Evolutionary conservation across 37 sponge, comb jelly and placozoan species (phyloP).

Genomic region (Beroe ovata): DNA sequence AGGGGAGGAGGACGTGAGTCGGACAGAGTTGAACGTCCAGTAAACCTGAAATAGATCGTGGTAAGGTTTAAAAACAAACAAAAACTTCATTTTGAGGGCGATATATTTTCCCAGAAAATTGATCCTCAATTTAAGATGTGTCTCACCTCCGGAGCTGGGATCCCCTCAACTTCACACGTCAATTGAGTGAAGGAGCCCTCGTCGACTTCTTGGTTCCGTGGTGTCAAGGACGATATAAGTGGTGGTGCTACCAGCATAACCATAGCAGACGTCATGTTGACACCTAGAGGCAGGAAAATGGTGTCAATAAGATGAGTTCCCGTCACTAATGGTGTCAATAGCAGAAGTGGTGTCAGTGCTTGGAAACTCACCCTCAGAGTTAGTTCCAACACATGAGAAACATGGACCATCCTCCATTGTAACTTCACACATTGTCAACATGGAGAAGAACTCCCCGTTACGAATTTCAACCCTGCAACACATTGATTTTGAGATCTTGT

Average conservation of each 20-base stretch:
- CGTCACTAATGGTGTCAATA: too few species aligned
- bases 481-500: too few species aligned
- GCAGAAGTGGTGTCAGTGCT: too few species aligned
- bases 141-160: slow-evolving; percentile 39
- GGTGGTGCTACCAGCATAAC: slow-evolving; percentile 54
- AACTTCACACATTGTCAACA: neutral
- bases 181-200: slow-evolving; percentile 22
- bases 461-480: neutral
- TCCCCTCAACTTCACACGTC: slow-evolving; percentile 3
- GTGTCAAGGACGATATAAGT: slow-evolving; percentile 5
- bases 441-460: neutral
- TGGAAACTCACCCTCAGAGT: slow-evolving; percentile 64
- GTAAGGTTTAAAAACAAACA: too few species aligned
- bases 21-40: neutral
- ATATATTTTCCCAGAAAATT: too few species aligned
- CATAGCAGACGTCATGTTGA: slow-evolving; percentile 56
- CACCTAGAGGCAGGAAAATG: slow-evolving; percentile 6
- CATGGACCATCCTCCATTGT: slow-evolving; percentile 22
- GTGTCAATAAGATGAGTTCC: too few species aligned
- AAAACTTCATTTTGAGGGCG: too few species aligned
- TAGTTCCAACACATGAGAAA: slow-evolving; percentile 37
- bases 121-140: too few species aligned
- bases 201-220: neutral
- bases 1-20: neutral
- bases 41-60: neutral